Base-by-base conservation (phyloP, 2,797 vertebrate genomes). In the Orestias chungarensis region DNA sequence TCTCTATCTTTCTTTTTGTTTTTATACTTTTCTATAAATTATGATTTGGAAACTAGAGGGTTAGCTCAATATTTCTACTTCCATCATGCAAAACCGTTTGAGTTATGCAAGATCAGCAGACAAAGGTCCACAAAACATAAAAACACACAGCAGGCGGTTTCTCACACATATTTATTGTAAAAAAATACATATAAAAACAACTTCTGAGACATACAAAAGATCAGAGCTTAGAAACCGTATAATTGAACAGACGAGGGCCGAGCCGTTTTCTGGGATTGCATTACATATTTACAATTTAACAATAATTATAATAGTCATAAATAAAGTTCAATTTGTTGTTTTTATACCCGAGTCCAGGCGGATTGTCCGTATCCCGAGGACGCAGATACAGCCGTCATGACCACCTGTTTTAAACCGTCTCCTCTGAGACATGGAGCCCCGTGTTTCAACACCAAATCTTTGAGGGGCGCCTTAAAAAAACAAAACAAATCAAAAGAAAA, bases 101-200 rank as follows among this genome's bases (percentile, higher is more conserved):
- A n/a, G n/a, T n/a, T n/a, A n/a, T n/a, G n/a, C n/a, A n/a, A n/a
- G n/a, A n/a, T n/a, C n/a, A n/a, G n/a, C n/a, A n/a, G n/a, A n/a
- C n/a, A n/a, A n/a, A n/a, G n/a, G n/a, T n/a, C n/a, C n/a, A n/a
- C n/a, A n/a, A n/a, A n/a, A 9, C 23, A n/a, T 77, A 59, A 75
- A 79, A 61, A 57, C 52, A 87, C 74, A 20, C 4, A 1, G 70
- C 86, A 82, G 80, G 40, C 72, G 81, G 83, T 74, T 42, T 84
- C 80, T 91, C 89, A 93, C 93, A 90, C 89, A 87, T 92, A 94
- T 95, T 95, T 95, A 95, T 95, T 95, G 94, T 95, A 95, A 95
- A 95, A n/a, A 95, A 95, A 95, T 95, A 95, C 95, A 95, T 95
- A 95, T 94, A 95, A 95, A 95, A 95, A 91, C 90, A 86, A 89